Base-by-base conservation (phyloP, 2,113 vertebrate species). In the Loxodonta africana region DNA sequence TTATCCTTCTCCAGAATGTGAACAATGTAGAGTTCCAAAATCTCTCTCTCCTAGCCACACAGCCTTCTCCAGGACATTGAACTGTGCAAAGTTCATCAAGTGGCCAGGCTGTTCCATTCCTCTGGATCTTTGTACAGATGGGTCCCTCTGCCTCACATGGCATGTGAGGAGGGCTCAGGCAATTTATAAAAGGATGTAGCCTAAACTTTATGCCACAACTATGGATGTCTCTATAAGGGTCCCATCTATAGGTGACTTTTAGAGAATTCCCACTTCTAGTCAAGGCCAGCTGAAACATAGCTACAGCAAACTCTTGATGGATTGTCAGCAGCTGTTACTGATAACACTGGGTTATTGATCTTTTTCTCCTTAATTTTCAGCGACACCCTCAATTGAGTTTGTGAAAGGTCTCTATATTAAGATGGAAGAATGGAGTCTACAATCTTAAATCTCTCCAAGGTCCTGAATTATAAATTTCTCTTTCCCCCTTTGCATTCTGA, bases 241-340 rank as follows among this genome's bases (percentile, higher is more conserved):
- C 14, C 20, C 60, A 41, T 60, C 53, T 60, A 90, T 23, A 57
- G 53, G 18, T 51, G 46, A 44, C 0, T 86, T 81, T 86, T 81
- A 86, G 30, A 89, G 48, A 33, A 33, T 51, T 25, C 17, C 21
- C 0, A 25, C 44, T 44, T 86, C 26, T 33, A 23, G 5, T 73
- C 17, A 30, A 10, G 51, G 46, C 60, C 26, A 30, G 33, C 7
- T 88, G 33, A 82, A 46, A 71, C 33, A 28, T 1, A 28, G 33
- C 17, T 57, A 10, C 2, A 4, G n/a, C 8, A 82, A 44, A 44
- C 21, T 44, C 48, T 2, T 91, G 97, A 41, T 90, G 90, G 57
- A 41, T 7, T 25, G 83, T 12, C 77, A 88, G 2, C 92, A 92
- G 88, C 82, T 97, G 74, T 53, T 96, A 76, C 83, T 41, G 62